Evolutionary conservation across 2,888 invertebrate species (phyloP).

Genomic region (Chrysomela aeneicollis): DNA sequence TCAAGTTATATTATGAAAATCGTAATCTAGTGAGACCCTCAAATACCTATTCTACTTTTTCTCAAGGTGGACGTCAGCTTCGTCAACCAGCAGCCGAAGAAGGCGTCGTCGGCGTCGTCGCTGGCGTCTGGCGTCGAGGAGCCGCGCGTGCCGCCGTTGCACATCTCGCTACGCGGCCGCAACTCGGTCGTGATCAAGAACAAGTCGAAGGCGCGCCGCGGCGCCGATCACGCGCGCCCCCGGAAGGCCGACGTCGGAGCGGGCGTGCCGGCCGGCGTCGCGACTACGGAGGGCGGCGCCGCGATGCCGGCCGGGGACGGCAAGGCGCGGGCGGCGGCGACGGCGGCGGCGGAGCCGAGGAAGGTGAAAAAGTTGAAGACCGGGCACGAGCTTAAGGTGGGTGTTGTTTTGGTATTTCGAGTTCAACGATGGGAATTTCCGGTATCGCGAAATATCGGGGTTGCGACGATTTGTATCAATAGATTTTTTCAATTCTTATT

Average conservation of each 20-base stretch:
- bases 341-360: constrained; percentile 45
- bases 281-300: constrained; percentile 19
- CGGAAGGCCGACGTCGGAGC: constrained; percentile 33
- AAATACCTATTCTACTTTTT: background rate
- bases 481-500: too few species aligned
- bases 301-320: constrained; percentile 28
- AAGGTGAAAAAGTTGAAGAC: constrained; percentile 55
- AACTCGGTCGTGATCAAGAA: constrained; percentile 86
- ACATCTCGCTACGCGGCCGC: constrained; percentile 84
- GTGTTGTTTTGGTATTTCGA: constrained; percentile 11
- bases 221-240: constrained; percentile 46
- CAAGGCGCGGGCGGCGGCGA: constrained; percentile 38
- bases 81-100: constrained; percentile 67
- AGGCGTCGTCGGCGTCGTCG: constrained; percentile 50
- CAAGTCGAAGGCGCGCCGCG: constrained; percentile 65
- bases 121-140: constrained; percentile 66
- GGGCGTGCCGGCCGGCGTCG: constrained; percentile 13
- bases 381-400: constrained; percentile 51
- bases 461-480: too few species aligned
- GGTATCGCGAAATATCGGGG: too few species aligned
- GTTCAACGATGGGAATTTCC: too few species aligned
- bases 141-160: constrained; percentile 85
- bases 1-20: too few species aligned
- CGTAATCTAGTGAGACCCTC: too few species aligned
- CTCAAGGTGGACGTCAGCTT: constrained; percentile 65